Evolutionary conservation across 35 echinoderm and acorn worm genomes (phyloP), one percentile per base, ranked within the genome.

Genomic region (Strongylocentrotus purpuratus): DNA sequence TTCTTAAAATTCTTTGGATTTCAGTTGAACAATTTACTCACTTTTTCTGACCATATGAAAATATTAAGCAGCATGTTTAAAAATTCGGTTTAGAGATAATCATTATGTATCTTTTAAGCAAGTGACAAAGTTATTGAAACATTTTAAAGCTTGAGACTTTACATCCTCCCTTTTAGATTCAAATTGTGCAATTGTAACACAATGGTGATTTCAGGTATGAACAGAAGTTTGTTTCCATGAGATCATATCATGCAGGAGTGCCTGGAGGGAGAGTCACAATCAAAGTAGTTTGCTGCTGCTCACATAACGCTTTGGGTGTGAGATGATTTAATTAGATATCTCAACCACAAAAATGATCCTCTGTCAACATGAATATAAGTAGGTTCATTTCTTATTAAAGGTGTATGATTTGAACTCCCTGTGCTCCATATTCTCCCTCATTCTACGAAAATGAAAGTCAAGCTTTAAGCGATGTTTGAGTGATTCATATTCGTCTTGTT

Each of bases 301-400:
- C 11, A 9, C 2, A 9, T 7, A 2, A 70, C 25, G 28, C 65
- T 9, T 4, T 5, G 28, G 65, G 65, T 78, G 65, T 28, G 7
- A 78, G 65, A 78, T 78, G 22, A 78, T n/a, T 78, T n/a, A n/a
- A 78, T 78, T 78, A 78, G 65, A 78, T 78, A 78, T 78, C 65
- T 78, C 22, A 7, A 78, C 4, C 0, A 5, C 20, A n/a, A 78
- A 78, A n/a, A 78, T 22, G 25, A 78, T 78, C 22, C 7, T 28
- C 28, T 28, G 28, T 28, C 65, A 78, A 78, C 7, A 78, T 78
- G 65, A 28, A 78, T 28, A 78, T 28, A 28, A 78, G 20, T 7
- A 78, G 20, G 7, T 5, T 22, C 20, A 7, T 78, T 78, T 78
- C 65, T n/a, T n/a, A 7, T 78, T 28, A 78, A 7, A 78, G 65